Conservation (phyloP, 2,888 invertebrate genomes). For the Oxyscelio sp. region DNA sequence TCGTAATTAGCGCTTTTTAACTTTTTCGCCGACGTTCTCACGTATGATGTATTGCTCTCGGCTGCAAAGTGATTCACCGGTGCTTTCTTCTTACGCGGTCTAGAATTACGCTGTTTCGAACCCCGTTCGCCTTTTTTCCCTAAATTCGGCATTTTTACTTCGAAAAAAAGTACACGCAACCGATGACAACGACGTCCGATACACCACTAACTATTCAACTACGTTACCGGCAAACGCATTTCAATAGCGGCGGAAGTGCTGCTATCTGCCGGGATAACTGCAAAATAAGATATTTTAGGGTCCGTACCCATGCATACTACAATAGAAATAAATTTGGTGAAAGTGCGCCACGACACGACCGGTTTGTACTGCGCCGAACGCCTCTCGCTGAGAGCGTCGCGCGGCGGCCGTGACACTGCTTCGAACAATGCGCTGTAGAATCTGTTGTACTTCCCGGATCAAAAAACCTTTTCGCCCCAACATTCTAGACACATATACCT, state of each 20-base stretch:
- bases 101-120: conserved; percentile 5
- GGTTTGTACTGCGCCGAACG: background rate
- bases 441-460: too few relatives aligned
- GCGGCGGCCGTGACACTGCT: too few relatives aligned
- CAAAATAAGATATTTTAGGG: background rate
- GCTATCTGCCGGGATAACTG: background rate
- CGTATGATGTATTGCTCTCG: background rate
- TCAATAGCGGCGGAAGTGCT: conserved; percentile 5
- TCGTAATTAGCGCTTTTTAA: background rate
- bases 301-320: background rate
- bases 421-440: too few relatives aligned
- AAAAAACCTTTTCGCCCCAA: too few relatives aligned
- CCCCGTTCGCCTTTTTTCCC: conserved; percentile 9
- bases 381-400: conserved; percentile 5
- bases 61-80: background rate
- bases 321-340: background rate
- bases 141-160: conserved; percentile 10
- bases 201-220: conserved; percentile 5
- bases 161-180: background rate
- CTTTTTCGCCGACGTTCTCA: background rate
- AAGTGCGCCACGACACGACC: background rate
- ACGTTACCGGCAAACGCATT: conserved; percentile 14
- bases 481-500: too few relatives aligned
- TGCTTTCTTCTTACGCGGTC: conserved; percentile 3
- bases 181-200: background rate